A percentile compares a stretch with the other conserved stretches of the same genome.
Evolutionary conservation across 2,797 vertebrate genomes (phyloP).

Genomic region (Cuniculus paca): DNA sequence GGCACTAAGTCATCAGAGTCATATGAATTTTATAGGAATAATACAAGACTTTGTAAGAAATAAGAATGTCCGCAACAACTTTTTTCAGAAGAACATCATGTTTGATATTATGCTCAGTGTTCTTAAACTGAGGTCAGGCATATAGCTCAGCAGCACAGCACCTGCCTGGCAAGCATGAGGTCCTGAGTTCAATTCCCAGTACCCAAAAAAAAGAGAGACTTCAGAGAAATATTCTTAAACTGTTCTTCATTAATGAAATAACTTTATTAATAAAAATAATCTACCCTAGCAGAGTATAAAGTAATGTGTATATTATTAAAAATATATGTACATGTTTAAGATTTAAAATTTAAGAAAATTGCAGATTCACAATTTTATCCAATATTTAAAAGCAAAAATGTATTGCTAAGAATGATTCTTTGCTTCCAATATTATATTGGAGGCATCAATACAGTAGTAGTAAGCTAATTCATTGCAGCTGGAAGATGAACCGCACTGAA

Average conservation of each 20-base stretch:
- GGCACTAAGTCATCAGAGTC: neutral
- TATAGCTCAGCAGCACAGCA: too few relatives aligned
- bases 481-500: slow-evolving; percentile 60
- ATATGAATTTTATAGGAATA: slow-evolving; percentile 40
- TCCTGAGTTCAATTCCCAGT: too few relatives aligned
- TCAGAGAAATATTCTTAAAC: neutral
- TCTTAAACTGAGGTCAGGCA: neutral
- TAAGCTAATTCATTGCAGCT: slow-evolving; percentile 64
- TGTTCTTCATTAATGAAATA: slow-evolving; percentile 25
- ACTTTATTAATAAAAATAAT: slow-evolving; percentile 45
- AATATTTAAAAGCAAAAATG: slow-evolving; percentile 55
- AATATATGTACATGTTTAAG: neutral
- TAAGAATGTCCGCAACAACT: neutral
- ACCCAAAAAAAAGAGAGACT: too few relatives aligned
- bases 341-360: neutral
- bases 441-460: neutral
- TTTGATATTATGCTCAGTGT: neutral
- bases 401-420: neutral
- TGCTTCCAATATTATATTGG: neutral
- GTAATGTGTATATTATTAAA: neutral
- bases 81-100: neutral
- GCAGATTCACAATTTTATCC: slow-evolving; percentile 21
- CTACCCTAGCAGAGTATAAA: neutral
- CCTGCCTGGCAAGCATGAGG: too few relatives aligned
- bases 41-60: slow-evolving; percentile 12